A percentile compares a stretch with the other conserved stretches of the same genome.
Conservation (phyloP, 2,888 invertebrate genomes). For the Caenorhabditis plicata region DNA sequence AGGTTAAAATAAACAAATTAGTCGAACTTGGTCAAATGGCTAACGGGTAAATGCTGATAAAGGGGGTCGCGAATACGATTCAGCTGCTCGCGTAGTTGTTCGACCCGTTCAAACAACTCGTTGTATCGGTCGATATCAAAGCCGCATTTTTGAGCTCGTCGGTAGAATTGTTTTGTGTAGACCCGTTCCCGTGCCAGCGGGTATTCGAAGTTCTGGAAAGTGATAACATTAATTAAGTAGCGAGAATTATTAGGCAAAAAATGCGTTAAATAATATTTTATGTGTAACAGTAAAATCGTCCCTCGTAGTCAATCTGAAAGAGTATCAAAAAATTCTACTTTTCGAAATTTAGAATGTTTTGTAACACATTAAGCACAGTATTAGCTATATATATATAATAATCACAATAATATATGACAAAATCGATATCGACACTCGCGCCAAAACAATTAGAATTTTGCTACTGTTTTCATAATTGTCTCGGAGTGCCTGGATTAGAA, state of each 20-base stretch:
- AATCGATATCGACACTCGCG: too few relatives aligned
- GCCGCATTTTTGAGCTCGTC: constrained; percentile 46
- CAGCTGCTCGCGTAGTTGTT: constrained; percentile 51
- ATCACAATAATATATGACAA: too few relatives aligned
- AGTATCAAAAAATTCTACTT: neutral
- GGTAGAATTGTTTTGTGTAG: constrained; percentile 60
- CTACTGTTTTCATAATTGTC: too few relatives aligned
- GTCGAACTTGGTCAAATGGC: constrained; percentile 47
- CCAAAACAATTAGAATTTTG: too few relatives aligned
- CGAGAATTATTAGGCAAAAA: neutral
- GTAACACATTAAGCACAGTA: too few relatives aligned
- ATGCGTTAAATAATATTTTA: neutral
- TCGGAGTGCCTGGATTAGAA: too few relatives aligned
- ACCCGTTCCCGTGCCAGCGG: constrained; percentile 51
- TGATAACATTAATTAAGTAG: too few relatives aligned
- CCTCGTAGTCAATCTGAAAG: too few relatives aligned
- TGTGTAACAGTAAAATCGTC: neutral
- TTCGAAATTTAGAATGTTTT: neutral
- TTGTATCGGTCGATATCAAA: constrained; percentile 60
- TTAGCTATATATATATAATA: too few relatives aligned
- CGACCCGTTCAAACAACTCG: constrained; percentile 42
- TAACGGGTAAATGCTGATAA: constrained; percentile 59
- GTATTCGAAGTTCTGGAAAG: constrained; percentile 60
- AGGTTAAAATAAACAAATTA: too few relatives aligned
- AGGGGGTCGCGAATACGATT: constrained; percentile 57